Evolutionary conservation across 2,113 vertebrate species (phyloP), one percentile per base, ranked within the genome.

Genomic region (Sialia sialis): DNA sequence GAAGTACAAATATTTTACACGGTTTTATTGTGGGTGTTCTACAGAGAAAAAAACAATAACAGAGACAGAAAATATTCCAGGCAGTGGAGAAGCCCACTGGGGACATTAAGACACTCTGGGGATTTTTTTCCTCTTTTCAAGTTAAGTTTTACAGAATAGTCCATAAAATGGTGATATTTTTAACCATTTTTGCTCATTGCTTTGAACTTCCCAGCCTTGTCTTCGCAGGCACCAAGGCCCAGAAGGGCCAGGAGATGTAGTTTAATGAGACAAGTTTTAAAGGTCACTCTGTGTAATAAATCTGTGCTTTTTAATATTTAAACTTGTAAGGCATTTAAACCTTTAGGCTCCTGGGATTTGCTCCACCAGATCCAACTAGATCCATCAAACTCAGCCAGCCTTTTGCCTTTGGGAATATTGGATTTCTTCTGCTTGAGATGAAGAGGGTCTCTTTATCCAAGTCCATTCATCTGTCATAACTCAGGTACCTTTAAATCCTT

Each of bases 251-350:
- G 93, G 48, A 97, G 96, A 96, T 87, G 94, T 95, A 93, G 89
- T 94, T 95, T 96, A 96, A 97, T 96, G 96, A 97, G 97, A 96
- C 97, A 97, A 88, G 94, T 96, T 95, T 96, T 97, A 97, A 97
- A 97, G 97, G 97, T 97, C 95, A 96, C 69, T 76, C 89, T 36
- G 51, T 90, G 93, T 97, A 97, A 96, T 97, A 97, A 97, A 97
- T 93, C 94, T 86, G n/a, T 54, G 77, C 73, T 93, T 95, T 97
- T 95, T 94, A 92, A 94, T 97, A 93, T 95, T 97, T 94, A 94
- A 97, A 95, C 94, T 97, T 96, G 69, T 67, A 86, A 96, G 95
- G 93, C 95, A 95, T 97, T 96, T 96, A 95, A 95, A 96, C 93
- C 95, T 95, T 93, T 89, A 97, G 96, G 95, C 83, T 90, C 83